Conservation (phyloP, 2,888 invertebrate genomes). For the Cataglyphis rosenhaueri region DNA sequence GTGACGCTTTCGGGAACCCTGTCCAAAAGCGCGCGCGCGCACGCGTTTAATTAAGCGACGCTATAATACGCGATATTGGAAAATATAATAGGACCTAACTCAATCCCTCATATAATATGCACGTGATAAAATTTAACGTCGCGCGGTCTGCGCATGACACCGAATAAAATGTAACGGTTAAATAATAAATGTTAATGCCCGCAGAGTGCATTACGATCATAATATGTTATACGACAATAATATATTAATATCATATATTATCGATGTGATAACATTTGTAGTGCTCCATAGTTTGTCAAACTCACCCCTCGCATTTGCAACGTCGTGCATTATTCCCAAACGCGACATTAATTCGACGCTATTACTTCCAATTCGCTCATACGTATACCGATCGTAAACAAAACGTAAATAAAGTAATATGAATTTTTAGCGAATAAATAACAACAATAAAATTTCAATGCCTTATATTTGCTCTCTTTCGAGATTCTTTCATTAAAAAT, state of each 20-base stretch:
- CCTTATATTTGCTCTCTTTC: background rate
- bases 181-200: constrained; percentile 52
- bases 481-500: background rate
- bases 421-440: background rate
- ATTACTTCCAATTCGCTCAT: constrained; percentile 29
- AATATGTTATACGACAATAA: constrained; percentile 31
- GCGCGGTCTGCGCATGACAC: constrained; percentile 44
- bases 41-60: constrained; percentile 48
- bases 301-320: constrained; percentile 7
- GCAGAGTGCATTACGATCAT: constrained; percentile 5
- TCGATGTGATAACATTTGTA: constrained; percentile 41
- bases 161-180: constrained; percentile 48
- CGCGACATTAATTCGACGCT: constrained; percentile 31
- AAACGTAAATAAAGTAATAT: background rate
- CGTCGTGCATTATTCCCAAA: constrained; percentile 32
- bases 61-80: constrained; percentile 41
- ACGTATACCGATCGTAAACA: background rate
- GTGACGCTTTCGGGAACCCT: constrained; percentile 31
- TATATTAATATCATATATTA: constrained; percentile 49
- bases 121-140: constrained; percentile 49
- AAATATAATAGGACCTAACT: constrained; percentile 51
- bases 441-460: too few relatives aligned
- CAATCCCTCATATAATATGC: constrained; percentile 49
- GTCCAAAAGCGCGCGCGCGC: constrained; percentile 33
- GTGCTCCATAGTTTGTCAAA: constrained; percentile 38